Percentiles rank a stretch among this genome's conserved stretches.
Evolutionary conservation across 1,140 invertebrate species (phyloP).

Genomic region (Ganaspis sp.): DNA sequence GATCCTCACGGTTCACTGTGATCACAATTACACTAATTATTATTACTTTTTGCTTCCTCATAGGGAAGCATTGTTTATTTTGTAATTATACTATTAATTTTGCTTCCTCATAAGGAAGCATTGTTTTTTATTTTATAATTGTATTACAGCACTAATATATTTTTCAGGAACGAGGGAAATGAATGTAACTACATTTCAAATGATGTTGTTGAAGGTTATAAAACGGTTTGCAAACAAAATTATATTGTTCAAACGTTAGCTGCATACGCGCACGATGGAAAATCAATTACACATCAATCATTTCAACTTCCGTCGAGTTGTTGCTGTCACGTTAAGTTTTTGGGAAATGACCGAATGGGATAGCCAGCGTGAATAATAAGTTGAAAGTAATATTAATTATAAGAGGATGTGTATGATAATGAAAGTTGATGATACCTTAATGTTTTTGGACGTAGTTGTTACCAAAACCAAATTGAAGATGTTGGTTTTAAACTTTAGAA

Average conservation of each 20-base stretch:
- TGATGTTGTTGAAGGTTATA: constrained; percentile 68
- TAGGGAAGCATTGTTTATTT: too few species aligned
- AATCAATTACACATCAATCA: constrained; percentile 70
- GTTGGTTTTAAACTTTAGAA: too few species aligned
- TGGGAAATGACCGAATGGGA: constrained; percentile 46
- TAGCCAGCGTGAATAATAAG: not conserved
- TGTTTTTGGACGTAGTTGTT: too few species aligned
- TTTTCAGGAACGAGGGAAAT: constrained; percentile 62
- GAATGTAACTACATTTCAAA: constrained; percentile 45
- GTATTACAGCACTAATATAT: not conserved
- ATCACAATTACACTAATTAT: too few species aligned
- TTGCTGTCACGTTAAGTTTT: constrained; percentile 76
- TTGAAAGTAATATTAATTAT: not conserved
- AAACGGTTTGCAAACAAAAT: constrained; percentile 80
- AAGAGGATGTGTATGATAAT: too few species aligned
- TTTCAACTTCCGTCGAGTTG: constrained; percentile 82
- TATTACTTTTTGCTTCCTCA: too few species aligned
- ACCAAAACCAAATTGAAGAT: too few species aligned
- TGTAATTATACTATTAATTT: too few species aligned
- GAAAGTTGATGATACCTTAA: too few species aligned
- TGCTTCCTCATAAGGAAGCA: too few species aligned
- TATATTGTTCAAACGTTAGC: constrained; percentile 79
- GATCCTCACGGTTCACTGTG: too few species aligned
- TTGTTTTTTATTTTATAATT: too few species aligned
- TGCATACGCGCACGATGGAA: constrained; percentile 74